Evolutionary conservation across 2,797 vertebrate genomes (phyloP).

Genomic region (Esox lucius): DNA sequence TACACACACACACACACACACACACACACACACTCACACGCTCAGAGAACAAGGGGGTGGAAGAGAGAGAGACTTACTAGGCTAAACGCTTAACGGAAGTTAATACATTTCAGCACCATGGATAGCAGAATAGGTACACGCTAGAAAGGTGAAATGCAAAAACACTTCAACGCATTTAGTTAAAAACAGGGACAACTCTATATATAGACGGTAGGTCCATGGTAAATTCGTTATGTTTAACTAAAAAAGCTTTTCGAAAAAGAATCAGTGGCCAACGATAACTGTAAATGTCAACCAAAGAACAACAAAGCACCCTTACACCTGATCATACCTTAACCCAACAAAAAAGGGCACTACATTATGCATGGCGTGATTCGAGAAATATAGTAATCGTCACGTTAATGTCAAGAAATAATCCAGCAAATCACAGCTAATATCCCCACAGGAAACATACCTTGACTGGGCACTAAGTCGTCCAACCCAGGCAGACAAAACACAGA

Average conservation of each 20-base stretch:
- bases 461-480: neutral
- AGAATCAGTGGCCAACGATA: neutral
- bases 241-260: neutral
- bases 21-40: neutral
- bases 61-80: neutral
- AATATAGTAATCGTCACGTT: neutral
- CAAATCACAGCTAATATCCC: neutral
- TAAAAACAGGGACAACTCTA: too few species aligned
- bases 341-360: neutral
- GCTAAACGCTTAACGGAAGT: neutral
- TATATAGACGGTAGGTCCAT: too few species aligned
- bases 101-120: conserved; percentile 10
- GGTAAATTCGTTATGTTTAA: neutral
- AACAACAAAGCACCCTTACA: neutral
- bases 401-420: neutral
- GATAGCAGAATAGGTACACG: neutral
- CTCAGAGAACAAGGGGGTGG: neutral
- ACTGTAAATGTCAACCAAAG: neutral
- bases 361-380: neutral
- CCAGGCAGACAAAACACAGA: neutral
- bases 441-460: neutral
- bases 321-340: neutral
- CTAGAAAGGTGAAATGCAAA: neutral
- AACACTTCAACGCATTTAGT: too few species aligned
- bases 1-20: neutral